These are phyloP conservation scores for Conops quadrifasciatus DNA, from an alignment of 2,888 invertebrate genomes.

Conservation along the genomic window DNA sequence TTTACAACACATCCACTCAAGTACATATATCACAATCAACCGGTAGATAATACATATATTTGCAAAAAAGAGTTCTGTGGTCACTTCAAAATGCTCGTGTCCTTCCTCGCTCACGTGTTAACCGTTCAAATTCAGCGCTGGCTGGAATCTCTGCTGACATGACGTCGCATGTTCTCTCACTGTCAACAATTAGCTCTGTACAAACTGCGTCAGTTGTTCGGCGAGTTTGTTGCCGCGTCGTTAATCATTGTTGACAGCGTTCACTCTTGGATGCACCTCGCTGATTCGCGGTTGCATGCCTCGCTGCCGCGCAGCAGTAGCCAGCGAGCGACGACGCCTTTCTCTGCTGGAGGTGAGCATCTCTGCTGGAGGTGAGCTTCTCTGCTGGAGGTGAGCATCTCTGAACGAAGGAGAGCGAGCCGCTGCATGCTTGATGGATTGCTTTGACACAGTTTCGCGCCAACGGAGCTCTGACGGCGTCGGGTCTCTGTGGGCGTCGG, in stretches of 20 bases:
- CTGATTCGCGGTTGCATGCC: conserved; percentile 16
- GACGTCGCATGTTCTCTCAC: too few species aligned
- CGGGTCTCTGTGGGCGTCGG: conserved; percentile 14
- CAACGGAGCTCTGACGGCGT: neutral
- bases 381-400: conserved; percentile 10
- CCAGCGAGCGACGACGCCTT: neutral
- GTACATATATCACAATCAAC: too few species aligned
- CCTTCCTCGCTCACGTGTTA: too few species aligned
- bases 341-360: conserved; percentile 9
- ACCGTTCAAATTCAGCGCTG: too few species aligned
- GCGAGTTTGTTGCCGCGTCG: conserved; percentile 35
- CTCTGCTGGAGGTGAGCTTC: neutral
- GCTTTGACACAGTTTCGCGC: conserved; percentile 19
- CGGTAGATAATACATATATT: too few species aligned
- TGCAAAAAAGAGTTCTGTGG: too few species aligned
- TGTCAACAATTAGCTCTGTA: too few species aligned
- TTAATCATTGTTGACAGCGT: conserved; percentile 31
- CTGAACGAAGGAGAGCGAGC: neutral
- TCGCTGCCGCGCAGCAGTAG: neutral
- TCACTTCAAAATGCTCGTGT: too few species aligned
- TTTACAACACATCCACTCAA: too few species aligned
- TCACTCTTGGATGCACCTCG: conserved; percentile 41
- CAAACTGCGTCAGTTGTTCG: too few species aligned
- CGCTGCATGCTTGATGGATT: conserved; percentile 21
- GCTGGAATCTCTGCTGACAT: too few species aligned